These are phyloP conservation scores for Bradynema listronoti DNA, from an alignment of 1,140 invertebrate species.

Conservation along the genomic window DNA sequence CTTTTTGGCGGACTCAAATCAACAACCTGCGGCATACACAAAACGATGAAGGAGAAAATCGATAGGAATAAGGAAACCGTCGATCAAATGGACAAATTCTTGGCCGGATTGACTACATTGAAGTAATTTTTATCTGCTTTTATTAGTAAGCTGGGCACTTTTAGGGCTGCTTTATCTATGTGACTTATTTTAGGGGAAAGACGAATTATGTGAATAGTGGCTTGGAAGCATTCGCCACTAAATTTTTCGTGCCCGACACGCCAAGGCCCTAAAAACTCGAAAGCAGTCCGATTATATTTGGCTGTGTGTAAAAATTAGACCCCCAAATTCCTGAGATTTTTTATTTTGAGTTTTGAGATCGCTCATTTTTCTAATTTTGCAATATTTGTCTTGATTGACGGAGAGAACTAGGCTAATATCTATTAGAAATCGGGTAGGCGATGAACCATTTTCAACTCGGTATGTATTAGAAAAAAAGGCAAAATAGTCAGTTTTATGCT, in stretches of 20 bases:
- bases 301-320: too few relatives aligned
- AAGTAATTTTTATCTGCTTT: constrained; percentile 35
- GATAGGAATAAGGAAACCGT: constrained; percentile 38
- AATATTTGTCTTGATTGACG: too few relatives aligned
- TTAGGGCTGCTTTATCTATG: background rate
- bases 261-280: too few relatives aligned
- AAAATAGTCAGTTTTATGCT: too few relatives aligned
- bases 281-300: too few relatives aligned
- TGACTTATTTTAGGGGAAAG: constrained; percentile 43
- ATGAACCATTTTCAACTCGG: too few relatives aligned
- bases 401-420: too few relatives aligned
- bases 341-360: too few relatives aligned
- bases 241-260: constrained; percentile 35
- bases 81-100: constrained; percentile 33
- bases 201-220: constrained; percentile 39
- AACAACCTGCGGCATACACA: constrained; percentile 48
- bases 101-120: constrained; percentile 32
- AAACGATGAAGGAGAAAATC: constrained; percentile 50
- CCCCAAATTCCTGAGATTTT: too few relatives aligned
- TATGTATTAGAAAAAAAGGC: too few relatives aligned
- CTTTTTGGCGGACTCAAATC: constrained; percentile 44
- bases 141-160: background rate
- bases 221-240: constrained; percentile 37
- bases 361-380: too few relatives aligned
- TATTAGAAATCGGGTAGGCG: too few relatives aligned